Evolutionary conservation across 2,113 vertebrate genomes (phyloP).

Genomic region (Nycticebus coucang): DNA sequence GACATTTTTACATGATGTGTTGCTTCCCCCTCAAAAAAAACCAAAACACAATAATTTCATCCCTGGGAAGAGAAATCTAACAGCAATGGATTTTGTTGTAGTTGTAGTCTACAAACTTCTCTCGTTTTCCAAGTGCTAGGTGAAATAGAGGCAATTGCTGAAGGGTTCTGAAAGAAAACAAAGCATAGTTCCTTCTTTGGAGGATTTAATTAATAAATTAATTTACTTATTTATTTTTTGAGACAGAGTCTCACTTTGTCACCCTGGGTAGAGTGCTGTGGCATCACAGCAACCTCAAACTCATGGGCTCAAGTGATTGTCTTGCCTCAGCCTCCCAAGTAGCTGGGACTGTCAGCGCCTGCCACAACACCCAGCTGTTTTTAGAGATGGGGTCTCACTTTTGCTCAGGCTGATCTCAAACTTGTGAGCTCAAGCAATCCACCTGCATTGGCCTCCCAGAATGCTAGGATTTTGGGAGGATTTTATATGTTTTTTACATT

Average conservation of each 20-base stretch:
- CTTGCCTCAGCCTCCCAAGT: too few species aligned
- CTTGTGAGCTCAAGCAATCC: too few species aligned
- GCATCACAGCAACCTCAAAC: too few species aligned
- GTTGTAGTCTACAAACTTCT: background rate
- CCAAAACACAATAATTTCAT: background rate
- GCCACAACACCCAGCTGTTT: too few species aligned
- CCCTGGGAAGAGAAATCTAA: background rate
- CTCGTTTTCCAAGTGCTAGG: background rate
- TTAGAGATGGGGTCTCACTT: too few species aligned
- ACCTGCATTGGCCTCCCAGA: too few species aligned
- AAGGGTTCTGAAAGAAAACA: background rate
- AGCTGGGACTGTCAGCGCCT: too few species aligned
- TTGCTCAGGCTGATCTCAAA: too few species aligned
- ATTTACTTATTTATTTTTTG: too few species aligned
- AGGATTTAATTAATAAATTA: background rate
- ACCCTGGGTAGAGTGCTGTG: too few species aligned
- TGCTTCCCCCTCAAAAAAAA: background rate
- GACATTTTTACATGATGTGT: background rate
- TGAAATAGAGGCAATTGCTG: background rate
- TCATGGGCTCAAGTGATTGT: too few species aligned
- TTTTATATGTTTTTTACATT: background rate
- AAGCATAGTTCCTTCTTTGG: background rate
- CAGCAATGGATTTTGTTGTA: background rate
- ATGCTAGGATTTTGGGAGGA: background rate
- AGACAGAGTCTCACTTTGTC: too few species aligned